Evolutionary conservation across 2,797 vertebrate species (phyloP), one percentile per base, ranked within the genome.

Genomic region (Macrochelys suwanniensis): DNA sequence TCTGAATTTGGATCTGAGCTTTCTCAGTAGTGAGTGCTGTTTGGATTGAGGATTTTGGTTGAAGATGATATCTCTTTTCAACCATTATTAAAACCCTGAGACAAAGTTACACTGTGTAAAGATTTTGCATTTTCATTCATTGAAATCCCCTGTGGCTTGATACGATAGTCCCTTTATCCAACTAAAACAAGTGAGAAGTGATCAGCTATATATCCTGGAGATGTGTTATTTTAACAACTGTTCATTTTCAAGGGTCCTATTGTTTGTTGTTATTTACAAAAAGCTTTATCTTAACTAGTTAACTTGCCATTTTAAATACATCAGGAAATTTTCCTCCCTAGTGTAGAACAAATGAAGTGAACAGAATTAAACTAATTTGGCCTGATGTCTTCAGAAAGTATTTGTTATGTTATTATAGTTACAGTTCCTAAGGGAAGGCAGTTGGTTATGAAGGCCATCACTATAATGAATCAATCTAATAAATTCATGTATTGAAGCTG

Each of bases 281-380:
- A 4, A 76, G 42, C 79, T 81, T 90, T 92, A 90, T 95, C 94
- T 96, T 96, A 80, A 83, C 93, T 74, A 37, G 68, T 96, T 94
- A 92, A 88, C 45, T 9, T 49, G 45, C 74, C 45, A 47, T 93
- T 94, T 96, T 85, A 96, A 97, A 92, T 17, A 16, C 57, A 92
- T 94, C 28, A 49, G 65, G 84, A 89, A 88, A 78, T 74, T 45
- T 65, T 87, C 84, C 93, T 65, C 89, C 89, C 83, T 74, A 84
- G 33, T 57, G 89, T 85, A 88, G 82, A 95, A 87, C 23, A 88
- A 80, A 84, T 0, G 26, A 53, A 94, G 77, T 76, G 82, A 76
- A 85, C 6, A 68, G 49, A 89, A 84, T 80, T 76, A 88, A 94
- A 85, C 51, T 0, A 81, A 92, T 84, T 95, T 94, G 82, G 71